phyloP scores from a whole-genome alignment of 2,888 invertebrate genomes.

The Apamea anceps region DNA sequence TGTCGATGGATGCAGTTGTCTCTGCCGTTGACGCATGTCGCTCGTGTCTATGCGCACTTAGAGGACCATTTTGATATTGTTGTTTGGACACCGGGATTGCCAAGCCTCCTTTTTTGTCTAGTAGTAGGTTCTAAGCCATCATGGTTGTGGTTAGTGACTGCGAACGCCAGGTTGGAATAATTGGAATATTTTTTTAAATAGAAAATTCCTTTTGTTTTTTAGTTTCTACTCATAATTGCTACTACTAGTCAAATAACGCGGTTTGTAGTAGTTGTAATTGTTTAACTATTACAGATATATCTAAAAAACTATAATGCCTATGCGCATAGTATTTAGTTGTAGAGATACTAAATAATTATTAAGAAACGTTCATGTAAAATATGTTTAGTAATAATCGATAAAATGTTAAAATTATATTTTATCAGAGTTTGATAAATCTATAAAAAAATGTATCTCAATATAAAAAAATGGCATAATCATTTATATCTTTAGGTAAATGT shows the following conservation, averaged over 20 bases:
- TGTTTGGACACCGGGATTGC: neutral
- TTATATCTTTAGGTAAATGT: neutral
- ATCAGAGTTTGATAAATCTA: neutral
- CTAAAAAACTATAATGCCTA: constrained; percentile 15
- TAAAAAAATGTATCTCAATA: neutral
- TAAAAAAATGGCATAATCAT: constrained; percentile 3
- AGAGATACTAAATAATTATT: neutral
- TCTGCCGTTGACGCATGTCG: neutral
- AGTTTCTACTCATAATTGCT: neutral
- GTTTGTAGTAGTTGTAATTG: constrained; percentile 29
- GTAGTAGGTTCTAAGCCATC: neutral
- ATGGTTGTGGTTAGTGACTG: neutral
- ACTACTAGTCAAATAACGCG: constrained; percentile 23
- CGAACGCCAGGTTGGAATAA: neutral
- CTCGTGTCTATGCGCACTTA: neutral
- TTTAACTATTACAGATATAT: constrained; percentile 9
- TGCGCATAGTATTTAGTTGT: constrained; percentile 13
- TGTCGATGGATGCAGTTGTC: neutral
- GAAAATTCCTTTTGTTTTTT: neutral
- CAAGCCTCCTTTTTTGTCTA: constrained; percentile 8
- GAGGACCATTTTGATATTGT: constrained; percentile 3
- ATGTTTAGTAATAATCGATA: constrained; percentile 4
- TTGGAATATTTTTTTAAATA: neutral
- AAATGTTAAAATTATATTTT: neutral
- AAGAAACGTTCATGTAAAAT: neutral